phyloP scores from a whole-genome alignment of 2,113 vertebrate genomes.

The Solea senegalensis region DNA sequence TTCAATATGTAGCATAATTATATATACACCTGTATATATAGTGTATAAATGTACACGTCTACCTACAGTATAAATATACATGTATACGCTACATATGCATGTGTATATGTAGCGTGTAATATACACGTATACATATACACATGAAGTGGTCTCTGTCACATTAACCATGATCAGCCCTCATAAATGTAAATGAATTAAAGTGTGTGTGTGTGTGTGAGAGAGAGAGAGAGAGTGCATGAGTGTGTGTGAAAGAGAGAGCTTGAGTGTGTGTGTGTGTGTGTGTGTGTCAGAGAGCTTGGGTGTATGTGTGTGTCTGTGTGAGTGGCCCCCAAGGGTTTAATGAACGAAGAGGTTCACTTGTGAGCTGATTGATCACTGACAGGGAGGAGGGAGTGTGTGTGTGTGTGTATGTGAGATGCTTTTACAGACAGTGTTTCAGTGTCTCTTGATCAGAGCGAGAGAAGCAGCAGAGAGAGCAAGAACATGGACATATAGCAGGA shows the following conservation, averaged over 20 bases:
- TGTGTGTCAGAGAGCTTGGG: not conserved
- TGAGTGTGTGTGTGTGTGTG: too few relatives aligned
- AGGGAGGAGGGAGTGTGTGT: not conserved
- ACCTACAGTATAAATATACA: not conserved
- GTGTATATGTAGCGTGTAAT: not conserved
- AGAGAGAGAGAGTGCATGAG: not conserved
- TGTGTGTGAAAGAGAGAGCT: not conserved
- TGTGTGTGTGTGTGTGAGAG: conserved; percentile 14
- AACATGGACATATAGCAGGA: not conserved
- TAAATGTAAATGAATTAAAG: conserved; percentile 46
- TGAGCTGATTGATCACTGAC: conserved; percentile 34
- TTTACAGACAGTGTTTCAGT: not conserved
- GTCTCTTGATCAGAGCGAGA: not conserved
- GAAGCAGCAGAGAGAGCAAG: not conserved
- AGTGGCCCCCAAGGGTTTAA: conserved; percentile 48
- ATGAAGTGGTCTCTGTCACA: too few relatives aligned
- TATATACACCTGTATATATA: not conserved
- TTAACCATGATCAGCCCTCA: too few relatives aligned
- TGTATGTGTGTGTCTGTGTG: conserved; percentile 13
- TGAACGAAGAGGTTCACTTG: conserved; percentile 46
- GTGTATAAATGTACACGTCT: not conserved
- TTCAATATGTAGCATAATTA: not conserved
- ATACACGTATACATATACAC: not conserved
- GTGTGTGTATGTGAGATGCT: not conserved
- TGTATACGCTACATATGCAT: not conserved